Percentiles rank a stretch among this genome's conserved stretches.
Evolutionary conservation across 1,140 invertebrate species (phyloP).

Genomic region (Panulirus ornatus): DNA sequence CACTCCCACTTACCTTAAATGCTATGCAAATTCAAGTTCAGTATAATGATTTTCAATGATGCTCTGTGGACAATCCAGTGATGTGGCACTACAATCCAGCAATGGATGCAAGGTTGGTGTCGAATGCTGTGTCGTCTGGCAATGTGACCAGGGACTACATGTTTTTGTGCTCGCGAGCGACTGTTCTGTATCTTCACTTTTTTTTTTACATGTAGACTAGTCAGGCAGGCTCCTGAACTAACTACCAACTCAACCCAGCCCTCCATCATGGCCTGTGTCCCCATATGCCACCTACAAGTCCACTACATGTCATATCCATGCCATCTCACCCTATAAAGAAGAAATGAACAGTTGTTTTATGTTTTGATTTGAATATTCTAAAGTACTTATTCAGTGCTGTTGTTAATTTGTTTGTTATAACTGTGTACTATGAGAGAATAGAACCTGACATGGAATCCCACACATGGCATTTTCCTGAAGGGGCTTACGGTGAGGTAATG

Average conservation of each 20-base stretch:
- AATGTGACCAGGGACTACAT: not conserved
- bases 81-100: not conserved
- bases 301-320: not conserved
- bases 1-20: slow-evolving; percentile 15
- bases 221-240: slow-evolving; percentile 72
- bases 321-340: not conserved
- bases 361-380: not conserved
- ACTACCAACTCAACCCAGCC: slow-evolving; percentile 48
- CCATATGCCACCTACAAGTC: not conserved
- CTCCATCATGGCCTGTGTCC: slow-evolving; percentile 38
- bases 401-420: slow-evolving; percentile 1
- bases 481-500: not conserved
- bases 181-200: slow-evolving; percentile 49
- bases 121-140: not conserved
- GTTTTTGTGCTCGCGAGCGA: slow-evolving; percentile 48
- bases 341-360: not conserved
- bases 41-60: not conserved
- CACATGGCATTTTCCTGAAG: not conserved
- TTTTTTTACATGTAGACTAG: slow-evolving; percentile 65
- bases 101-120: slow-evolving; percentile 12
- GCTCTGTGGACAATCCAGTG: not conserved
- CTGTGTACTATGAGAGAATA: not conserved
- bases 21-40: slow-evolving; percentile 4
- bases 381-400: not conserved
- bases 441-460: not conserved